phyloP scores from a whole-genome alignment of 2,797 vertebrate species.

The Podarcis lilfordi region DNA sequence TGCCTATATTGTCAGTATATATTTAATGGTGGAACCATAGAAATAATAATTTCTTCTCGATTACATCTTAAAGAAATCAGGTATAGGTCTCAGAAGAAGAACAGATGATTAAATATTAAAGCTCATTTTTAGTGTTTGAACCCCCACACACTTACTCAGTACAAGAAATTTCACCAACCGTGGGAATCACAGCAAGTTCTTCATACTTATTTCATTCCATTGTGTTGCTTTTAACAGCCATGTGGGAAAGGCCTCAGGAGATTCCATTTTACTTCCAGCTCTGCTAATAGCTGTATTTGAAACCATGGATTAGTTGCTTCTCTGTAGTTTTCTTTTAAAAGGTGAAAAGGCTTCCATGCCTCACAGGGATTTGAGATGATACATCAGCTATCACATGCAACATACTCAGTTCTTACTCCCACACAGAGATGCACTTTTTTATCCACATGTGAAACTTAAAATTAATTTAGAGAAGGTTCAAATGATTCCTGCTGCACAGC shows the following conservation, averaged over 20 bases:
- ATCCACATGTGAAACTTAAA: not conserved
- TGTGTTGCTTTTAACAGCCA: not conserved
- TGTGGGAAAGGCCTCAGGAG: not conserved
- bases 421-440: not conserved
- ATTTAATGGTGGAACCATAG: not conserved
- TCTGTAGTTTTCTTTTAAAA: not conserved
- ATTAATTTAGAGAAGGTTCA: not conserved
- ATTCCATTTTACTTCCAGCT: conserved; percentile 3
- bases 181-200: not conserved
- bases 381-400: not conserved
- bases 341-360: not conserved
- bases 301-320: not conserved
- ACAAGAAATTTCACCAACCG: not conserved
- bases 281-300: conserved; percentile 5
- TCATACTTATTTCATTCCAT: not conserved
- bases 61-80: not conserved
- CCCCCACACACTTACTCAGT: not conserved
- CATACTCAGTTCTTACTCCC: not conserved
- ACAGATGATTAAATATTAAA: not conserved
- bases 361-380: not conserved
- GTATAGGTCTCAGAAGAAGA: not conserved
- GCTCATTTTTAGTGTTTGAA: not conserved
- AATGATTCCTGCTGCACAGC: not conserved
- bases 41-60: not conserved
- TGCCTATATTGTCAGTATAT: not conserved